phyloP scores from a whole-genome alignment of 2,797 vertebrate genomes.

The Argentina silus region DNA sequence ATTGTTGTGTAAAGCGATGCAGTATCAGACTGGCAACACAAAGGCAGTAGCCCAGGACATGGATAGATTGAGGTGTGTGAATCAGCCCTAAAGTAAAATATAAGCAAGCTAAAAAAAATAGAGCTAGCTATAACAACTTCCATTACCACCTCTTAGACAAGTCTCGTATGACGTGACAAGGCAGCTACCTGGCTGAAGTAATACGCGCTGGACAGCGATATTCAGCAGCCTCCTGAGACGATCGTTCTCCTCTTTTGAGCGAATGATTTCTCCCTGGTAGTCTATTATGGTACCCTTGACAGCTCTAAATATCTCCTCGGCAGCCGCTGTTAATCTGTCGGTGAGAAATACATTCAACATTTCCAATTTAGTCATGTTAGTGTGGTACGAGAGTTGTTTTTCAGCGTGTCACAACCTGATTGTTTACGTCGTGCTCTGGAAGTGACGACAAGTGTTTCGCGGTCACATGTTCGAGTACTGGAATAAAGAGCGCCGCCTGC shows the following conservation, averaged over 20 bases:
- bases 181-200: conserved; percentile 65
- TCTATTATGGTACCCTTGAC: conserved; percentile 64
- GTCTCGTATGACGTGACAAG: too few species aligned
- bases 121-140: too few species aligned
- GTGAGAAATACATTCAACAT: conserved; percentile 67
- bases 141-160: too few species aligned
- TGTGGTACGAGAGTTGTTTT: neutral
- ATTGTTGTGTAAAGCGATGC: too few species aligned
- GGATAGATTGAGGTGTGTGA: too few species aligned
- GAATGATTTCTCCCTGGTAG: conserved; percentile 66
- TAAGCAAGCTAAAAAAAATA: too few species aligned
- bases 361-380: conserved; percentile 70
- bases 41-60: too few species aligned
- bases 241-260: conserved; percentile 69
- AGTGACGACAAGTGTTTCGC: conserved; percentile 18
- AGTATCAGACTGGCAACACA: too few species aligned
- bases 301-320: conserved; percentile 67
- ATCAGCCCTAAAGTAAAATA: too few species aligned
- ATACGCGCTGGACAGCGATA: conserved; percentile 65
- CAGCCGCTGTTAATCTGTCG: conserved; percentile 69
- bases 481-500: neutral
- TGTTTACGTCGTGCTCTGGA: conserved; percentile 67
- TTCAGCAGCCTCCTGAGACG: conserved; percentile 67
- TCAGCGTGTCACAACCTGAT: conserved; percentile 49
- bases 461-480: neutral